A percentile compares a stretch with the other conserved stretches of the same genome.
Conservation (phyloP, 2,888 invertebrate genomes). For the Dicyrtomina minuta region DNA sequence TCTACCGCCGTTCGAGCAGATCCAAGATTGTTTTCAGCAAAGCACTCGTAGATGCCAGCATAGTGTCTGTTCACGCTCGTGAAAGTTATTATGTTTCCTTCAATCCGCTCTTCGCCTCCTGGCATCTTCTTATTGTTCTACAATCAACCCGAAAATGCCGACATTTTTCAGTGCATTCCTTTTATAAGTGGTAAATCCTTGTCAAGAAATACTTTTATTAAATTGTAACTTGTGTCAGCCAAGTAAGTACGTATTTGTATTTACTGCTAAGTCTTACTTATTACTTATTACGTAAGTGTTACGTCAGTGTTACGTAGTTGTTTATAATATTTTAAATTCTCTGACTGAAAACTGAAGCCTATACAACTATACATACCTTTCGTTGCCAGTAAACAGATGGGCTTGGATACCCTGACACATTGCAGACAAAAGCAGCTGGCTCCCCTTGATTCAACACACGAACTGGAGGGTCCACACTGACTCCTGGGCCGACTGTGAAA, state of each 20-base stretch:
- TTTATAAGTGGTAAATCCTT: too few species aligned
- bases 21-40: constrained; percentile 58
- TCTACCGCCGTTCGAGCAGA: constrained; percentile 53
- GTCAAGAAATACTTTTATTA: too few species aligned
- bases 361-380: constrained; percentile 42
- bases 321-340: too few species aligned
- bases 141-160: too few species aligned
- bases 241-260: too few species aligned
- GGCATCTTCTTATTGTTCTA: constrained; percentile 51
- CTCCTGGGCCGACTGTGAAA: constrained; percentile 34
- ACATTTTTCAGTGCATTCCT: too few species aligned
- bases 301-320: too few species aligned
- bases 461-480: constrained; percentile 37
- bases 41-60: constrained; percentile 59
- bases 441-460: constrained; percentile 56
- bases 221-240: too few species aligned
- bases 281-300: too few species aligned
- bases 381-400: constrained; percentile 58
- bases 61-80: constrained; percentile 54
- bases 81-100: constrained; percentile 56
- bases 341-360: too few species aligned
- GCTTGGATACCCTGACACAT: constrained; percentile 58
- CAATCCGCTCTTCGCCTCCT: constrained; percentile 55
- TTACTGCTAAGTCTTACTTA: too few species aligned
- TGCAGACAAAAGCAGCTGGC: constrained; percentile 57